Evolutionary conservation across 1,140 invertebrate species (phyloP), one percentile per base, ranked within the genome.

Genomic region (Ceratosolen solmsi): DNA sequence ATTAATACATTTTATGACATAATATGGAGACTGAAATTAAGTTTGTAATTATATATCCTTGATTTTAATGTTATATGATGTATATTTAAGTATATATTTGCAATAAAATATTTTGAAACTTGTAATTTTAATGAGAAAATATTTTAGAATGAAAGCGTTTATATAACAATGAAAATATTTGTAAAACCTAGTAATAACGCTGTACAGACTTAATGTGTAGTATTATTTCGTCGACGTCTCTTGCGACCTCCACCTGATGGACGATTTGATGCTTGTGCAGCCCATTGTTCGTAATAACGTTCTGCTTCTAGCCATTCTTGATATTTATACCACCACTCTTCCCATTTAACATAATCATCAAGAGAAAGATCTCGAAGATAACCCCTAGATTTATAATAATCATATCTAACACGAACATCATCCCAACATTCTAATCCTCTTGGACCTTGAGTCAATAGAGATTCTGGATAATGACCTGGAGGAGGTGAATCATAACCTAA

Each of bases 261-360:
- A 79, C 90, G 86, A 82, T 88, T 91, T 7, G 88, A 83, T n/a
- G 91, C 93, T 95, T 83, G 82, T 1, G 87, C 84, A 30, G 91
- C 93, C 95, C 95, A 96, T 80, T 95, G 94, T 89, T 96, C 95
- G 87, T 96, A 96, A 83, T 95, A 95, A 73, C 95, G 93, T 89
- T 97, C 96, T 41, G 95, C 94, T 87, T 96, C 96, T 81, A 97
- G 90, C 96, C 96, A 97, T 89, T 97, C 96, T 89, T 97, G 95
- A 90, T 97, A 97, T 86, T 96, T 96, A 90, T 97, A 97, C 96
- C 96, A 97, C 96, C 96, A 97, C 90, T 97, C 96, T 90, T 97
- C 96, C 96, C 96, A 97, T 89, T 97, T 97, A 41, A 97, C 93
- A 88, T 97, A 97, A 89, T 97, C 96, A 80, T 96, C 94, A 49